Conservation (phyloP, 2,888 invertebrate species). For the Drosophila kambysellisi region DNA sequence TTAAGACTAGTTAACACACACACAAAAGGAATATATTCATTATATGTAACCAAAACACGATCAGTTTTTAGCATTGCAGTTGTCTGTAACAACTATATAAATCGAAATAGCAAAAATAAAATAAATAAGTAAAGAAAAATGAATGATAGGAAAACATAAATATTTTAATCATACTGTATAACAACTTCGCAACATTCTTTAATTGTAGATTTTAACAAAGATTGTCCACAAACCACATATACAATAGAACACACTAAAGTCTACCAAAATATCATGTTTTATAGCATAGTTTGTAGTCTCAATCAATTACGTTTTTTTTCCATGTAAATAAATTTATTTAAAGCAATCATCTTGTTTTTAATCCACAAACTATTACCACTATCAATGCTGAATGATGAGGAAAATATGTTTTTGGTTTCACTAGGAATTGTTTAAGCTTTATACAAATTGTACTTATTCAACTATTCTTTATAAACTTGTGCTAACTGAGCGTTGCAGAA, state of each 20-base stretch:
- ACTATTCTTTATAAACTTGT: background rate
- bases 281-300: conserved; percentile 57
- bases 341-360: conserved; percentile 14
- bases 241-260: conserved; percentile 25
- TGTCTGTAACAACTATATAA: background rate
- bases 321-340: conserved; percentile 74
- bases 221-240: conserved; percentile 53
- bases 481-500: background rate
- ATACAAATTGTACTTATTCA: background rate
- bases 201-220: conserved; percentile 34
- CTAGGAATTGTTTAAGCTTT: background rate
- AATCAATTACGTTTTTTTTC: conserved; percentile 23
- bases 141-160: background rate
- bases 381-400: background rate
- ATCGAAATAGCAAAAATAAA: background rate
- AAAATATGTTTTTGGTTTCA: background rate
- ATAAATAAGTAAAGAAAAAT: too few relatives aligned
- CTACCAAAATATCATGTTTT: conserved; percentile 57
- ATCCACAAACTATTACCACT: background rate
- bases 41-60: conserved; percentile 14
- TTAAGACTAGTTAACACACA: conserved; percentile 2
- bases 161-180: conserved; percentile 31
- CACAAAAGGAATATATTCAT: conserved; percentile 1
- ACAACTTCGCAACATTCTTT: conserved; percentile 53
- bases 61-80: conserved; percentile 10